A percentile compares a stretch with the other conserved stretches of the same genome.
Conservation (phyloP, 2,888 invertebrate species). For the Fragum fragum region DNA sequence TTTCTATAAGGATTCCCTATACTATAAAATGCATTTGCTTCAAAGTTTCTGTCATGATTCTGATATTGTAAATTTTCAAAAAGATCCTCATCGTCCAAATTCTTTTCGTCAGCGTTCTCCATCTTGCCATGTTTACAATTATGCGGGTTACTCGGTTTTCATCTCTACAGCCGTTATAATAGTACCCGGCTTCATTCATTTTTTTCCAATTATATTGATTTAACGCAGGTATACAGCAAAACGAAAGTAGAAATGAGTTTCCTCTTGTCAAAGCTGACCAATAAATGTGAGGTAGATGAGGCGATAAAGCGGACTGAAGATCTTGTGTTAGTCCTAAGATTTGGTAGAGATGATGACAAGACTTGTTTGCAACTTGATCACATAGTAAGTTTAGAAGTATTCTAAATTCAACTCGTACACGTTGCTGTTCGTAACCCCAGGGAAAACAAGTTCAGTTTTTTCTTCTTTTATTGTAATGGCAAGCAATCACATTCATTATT, state of each 20-base stretch:
- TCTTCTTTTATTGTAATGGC: too few relatives aligned
- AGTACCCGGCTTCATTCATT: neutral
- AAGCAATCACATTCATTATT: too few relatives aligned
- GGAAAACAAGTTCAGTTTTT: too few relatives aligned
- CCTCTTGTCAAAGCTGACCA: conserved; percentile 76
- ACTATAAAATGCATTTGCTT: too few relatives aligned
- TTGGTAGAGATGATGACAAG: conserved; percentile 84
- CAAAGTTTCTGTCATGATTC: neutral
- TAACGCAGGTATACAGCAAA: conserved; percentile 12
- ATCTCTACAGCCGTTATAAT: neutral
- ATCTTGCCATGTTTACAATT: conserved; percentile 72
- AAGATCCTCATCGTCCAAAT: conserved; percentile 29
- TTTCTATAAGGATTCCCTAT: neutral
- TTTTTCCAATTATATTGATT: too few relatives aligned
- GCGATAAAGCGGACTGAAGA: conserved; percentile 83
- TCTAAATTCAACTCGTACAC: too few relatives aligned
- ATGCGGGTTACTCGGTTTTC: conserved; percentile 47
- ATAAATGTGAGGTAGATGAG: conserved; percentile 83
- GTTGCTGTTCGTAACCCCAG: neutral
- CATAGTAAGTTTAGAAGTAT: conserved; percentile 73
- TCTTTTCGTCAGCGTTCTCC: conserved; percentile 45
- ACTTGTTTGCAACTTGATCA: conserved; percentile 84
- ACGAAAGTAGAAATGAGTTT: conserved; percentile 53
- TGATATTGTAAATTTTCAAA: neutral
- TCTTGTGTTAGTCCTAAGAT: conserved; percentile 84